phyloP scores from a whole-genome alignment of 2,888 invertebrate genomes.

The Caenorhabditis auriculariae region DNA sequence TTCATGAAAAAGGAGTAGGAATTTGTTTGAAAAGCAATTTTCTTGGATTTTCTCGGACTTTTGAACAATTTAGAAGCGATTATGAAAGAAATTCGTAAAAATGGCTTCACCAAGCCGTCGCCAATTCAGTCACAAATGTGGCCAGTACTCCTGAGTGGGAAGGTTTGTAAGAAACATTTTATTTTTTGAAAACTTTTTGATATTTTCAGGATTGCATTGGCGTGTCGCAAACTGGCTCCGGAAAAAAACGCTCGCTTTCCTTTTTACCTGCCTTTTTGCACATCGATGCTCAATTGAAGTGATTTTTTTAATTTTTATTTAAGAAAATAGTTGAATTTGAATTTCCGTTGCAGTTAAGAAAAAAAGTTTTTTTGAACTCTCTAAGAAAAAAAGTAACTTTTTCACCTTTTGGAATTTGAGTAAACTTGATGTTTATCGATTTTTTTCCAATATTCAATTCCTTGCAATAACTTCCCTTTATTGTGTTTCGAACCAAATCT shows the following conservation, averaged over 20 bases:
- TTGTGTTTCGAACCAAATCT: not conserved
- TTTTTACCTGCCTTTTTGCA: slow-evolving; percentile 86
- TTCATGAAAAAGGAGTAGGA: too few relatives aligned
- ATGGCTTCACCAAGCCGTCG: slow-evolving; percentile 80
- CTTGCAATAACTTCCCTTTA: not conserved
- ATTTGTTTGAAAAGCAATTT: too few relatives aligned
- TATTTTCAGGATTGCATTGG: slow-evolving; percentile 82
- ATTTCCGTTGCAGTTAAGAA: not conserved
- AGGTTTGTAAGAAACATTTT: not conserved
- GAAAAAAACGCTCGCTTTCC: slow-evolving; percentile 72
- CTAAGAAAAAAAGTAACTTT: too few relatives aligned
- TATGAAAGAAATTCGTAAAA: slow-evolving; percentile 77
- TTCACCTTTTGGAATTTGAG: too few relatives aligned
- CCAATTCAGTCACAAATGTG: slow-evolving; percentile 87
- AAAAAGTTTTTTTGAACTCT: too few relatives aligned
- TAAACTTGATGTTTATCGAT: too few relatives aligned
- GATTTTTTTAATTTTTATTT: slow-evolving; percentile 16
- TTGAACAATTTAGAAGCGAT: slow-evolving; percentile 72
- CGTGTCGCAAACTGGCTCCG: slow-evolving; percentile 89
- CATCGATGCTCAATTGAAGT: slow-evolving; percentile 78
- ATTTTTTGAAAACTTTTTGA: slow-evolving; percentile 10
- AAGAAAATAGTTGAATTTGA: not conserved
- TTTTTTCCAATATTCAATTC: not conserved
- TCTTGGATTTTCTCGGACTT: not conserved
- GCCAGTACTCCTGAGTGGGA: slow-evolving; percentile 78